Conservation (phyloP, 2,888 invertebrate genomes). For the Zygothrica quintamaculata region DNA sequence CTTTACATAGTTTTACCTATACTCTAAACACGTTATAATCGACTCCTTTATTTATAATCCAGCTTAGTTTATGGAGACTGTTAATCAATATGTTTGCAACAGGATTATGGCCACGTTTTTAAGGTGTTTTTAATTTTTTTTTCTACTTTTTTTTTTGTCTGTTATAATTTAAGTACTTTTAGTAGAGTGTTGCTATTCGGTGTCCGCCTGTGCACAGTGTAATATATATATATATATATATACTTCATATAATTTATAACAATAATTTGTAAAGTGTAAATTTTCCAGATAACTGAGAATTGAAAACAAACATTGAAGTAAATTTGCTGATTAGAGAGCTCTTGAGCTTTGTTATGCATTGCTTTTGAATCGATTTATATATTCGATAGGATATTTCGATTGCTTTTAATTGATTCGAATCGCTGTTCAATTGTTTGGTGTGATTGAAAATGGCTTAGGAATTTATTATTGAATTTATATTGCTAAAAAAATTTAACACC, state of each 20-base stretch:
- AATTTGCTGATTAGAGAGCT: constrained; percentile 44
- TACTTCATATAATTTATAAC: too few species aligned
- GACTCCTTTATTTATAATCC: constrained; percentile 5
- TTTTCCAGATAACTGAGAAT: constrained; percentile 52
- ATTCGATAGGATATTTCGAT: constrained; percentile 74
- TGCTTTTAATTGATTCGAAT: constrained; percentile 81
- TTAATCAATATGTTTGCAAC: too few species aligned
- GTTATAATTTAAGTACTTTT: too few species aligned
- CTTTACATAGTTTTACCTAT: constrained; percentile 17
- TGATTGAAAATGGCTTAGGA: constrained; percentile 79
- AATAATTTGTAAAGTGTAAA: constrained; percentile 44
- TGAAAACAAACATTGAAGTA: constrained; percentile 19
- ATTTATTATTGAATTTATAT: constrained; percentile 78
- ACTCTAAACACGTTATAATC: constrained; percentile 20
- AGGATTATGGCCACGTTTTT: too few species aligned
- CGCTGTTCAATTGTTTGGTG: constrained; percentile 79
- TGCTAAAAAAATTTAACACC: constrained; percentile 16
- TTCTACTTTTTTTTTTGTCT: too few species aligned
- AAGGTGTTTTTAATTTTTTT: too few species aligned
- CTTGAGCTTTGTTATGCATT: constrained; percentile 20
- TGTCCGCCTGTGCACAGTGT: too few species aligned
- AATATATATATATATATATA: too few species aligned
- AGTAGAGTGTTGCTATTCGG: background rate
- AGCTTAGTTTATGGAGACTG: constrained; percentile 33
- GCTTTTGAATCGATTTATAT: constrained; percentile 46